Percentiles rank a stretch among this genome's conserved stretches.
These are phyloP conservation scores for Neoascia interrupta DNA, from an alignment of 2,888 invertebrate species.

Conservation along the genomic window DNA sequence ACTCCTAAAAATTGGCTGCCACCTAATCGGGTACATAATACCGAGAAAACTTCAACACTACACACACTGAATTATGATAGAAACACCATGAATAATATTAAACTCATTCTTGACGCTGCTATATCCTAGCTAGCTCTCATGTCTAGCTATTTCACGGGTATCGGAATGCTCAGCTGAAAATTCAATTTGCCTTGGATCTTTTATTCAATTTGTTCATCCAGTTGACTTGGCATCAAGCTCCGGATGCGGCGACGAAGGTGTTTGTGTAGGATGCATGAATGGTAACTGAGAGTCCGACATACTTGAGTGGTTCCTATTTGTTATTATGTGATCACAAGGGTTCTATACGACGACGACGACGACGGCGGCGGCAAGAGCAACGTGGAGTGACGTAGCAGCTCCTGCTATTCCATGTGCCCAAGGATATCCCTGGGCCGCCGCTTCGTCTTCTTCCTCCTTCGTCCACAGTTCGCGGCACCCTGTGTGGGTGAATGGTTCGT, in stretches of 20 bases:
- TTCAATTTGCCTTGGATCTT: slow-evolving; percentile 63
- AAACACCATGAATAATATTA: slow-evolving; percentile 53
- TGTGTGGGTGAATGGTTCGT: slow-evolving; percentile 33
- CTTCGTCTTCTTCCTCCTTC: too few species aligned
- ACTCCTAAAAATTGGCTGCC: slow-evolving; percentile 29
- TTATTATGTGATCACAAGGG: slow-evolving; percentile 53
- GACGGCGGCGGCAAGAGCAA: background rate
- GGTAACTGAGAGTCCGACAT: slow-evolving; percentile 56
- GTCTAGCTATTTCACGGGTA: slow-evolving; percentile 57
- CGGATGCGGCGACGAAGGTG: slow-evolving; percentile 60
- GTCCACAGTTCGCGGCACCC: too few species aligned
- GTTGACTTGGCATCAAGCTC: slow-evolving; percentile 57
- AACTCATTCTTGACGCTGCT: slow-evolving; percentile 22
- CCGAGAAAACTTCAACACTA: slow-evolving; percentile 41
- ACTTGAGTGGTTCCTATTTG: slow-evolving; percentile 64
- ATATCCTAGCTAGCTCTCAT: slow-evolving; percentile 46
- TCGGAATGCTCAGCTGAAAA: slow-evolving; percentile 54
- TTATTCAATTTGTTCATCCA: slow-evolving; percentile 63
- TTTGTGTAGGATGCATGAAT: slow-evolving; percentile 60
- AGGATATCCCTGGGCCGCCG: too few species aligned
- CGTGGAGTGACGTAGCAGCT: slow-evolving; percentile 37
- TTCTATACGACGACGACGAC: background rate
- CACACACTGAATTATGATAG: slow-evolving; percentile 50
- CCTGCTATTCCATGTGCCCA: too few species aligned
- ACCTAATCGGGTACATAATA: slow-evolving; percentile 6